Base-by-base conservation (phyloP, 2,888 invertebrate genomes). In the Trachelus troglodyta region DNA sequence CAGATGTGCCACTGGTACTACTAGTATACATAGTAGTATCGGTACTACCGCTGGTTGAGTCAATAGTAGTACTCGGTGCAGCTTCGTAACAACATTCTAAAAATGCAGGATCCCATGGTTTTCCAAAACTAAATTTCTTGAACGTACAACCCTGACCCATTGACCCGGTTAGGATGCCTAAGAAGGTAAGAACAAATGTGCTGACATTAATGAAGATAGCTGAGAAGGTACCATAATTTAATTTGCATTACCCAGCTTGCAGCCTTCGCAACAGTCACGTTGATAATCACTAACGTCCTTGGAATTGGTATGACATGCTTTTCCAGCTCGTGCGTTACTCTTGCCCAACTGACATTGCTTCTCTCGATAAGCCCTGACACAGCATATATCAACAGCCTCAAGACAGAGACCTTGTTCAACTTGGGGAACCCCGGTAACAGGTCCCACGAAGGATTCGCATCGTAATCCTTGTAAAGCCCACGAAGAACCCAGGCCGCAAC, bases 381-480 rank as follows among this genome's bases (percentile, higher is more conserved):
- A 95, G 86, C 95, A 96, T 56, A 95, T 94, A 77, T 93, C 93
- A 34, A 94, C 92, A 0, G 94, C 93, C n/a, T 94, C 94, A 69
- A 94, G 88, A 83, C 96, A 96, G 1, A 93, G 88, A 3, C 93
- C 92, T 84, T 95, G 94, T 87, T 94, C 94, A 69, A 93, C 92
- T 11, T 92, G 90, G 0, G 93, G 90, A 75, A 95, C 92, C 30
- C 93, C 93, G 1, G 92, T 87, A 69, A 94, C 93, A 1, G 94
- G 93, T 1, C 93, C 92, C 0, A 92, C 91, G 80, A 93, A 92
- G 75, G 91, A 92, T 12, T 91, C 90, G 83, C 94, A 94, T 34
- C 90, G 91, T 35, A 92, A 88, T 4, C 91, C 91, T 37, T 93
- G 92, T 23, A 87, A 85, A 0, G 93, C 94, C 91, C 93, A 92